Evolutionary conservation across 2,888 invertebrate genomes (phyloP), one percentile per base, ranked within the genome.

Genomic region (Altica lythri): DNA sequence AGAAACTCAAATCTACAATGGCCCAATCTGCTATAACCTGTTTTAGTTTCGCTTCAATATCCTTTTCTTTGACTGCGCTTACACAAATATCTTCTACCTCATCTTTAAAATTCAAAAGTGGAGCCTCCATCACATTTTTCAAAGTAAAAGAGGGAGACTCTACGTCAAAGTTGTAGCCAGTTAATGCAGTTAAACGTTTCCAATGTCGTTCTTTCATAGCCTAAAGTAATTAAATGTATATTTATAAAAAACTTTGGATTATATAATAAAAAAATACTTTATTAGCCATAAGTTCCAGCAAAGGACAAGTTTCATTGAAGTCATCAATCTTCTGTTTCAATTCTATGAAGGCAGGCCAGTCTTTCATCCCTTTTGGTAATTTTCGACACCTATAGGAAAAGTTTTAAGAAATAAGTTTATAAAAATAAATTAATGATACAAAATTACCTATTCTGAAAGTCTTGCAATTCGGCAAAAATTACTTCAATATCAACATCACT

Each of bases 81-180:
- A 92, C 88, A 68, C 94, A 94, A 63, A 93, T 89, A 71, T 94
- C 93, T 85, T 93, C 93, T 29, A 94, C 90, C 60, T 93, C 93
- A 66, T 93, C 93, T 72, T 91, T 92, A 69, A 86, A 80, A 69
- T 88, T 80, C 19, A 94, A 75, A 22, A 95, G 77, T 0, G 92
- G 92, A 1, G 93, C 93, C 72, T 90, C 88, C 86, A 94, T 88
- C 1, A 94, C 85, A 69, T 86, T 86, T 12, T 88, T 86, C 54
- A 95, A 75, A 0, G 88, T 88, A 67, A 94, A 94, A 3, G 84
- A 83, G 2, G 88, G 86, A 8, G 89, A 89, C 46, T 91, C 88
- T 8, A 92, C 83, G 62, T 92, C 89, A 72, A 93, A 88, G 4
- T 81, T 77, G 63, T 88, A 88, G 38, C 77, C 77, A 9, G 84